A percentile compares a stretch with the other conserved stretches of the same genome.
phyloP scores from a whole-genome alignment of 2,797 vertebrate species.

The Aplochiton taeniatus region DNA sequence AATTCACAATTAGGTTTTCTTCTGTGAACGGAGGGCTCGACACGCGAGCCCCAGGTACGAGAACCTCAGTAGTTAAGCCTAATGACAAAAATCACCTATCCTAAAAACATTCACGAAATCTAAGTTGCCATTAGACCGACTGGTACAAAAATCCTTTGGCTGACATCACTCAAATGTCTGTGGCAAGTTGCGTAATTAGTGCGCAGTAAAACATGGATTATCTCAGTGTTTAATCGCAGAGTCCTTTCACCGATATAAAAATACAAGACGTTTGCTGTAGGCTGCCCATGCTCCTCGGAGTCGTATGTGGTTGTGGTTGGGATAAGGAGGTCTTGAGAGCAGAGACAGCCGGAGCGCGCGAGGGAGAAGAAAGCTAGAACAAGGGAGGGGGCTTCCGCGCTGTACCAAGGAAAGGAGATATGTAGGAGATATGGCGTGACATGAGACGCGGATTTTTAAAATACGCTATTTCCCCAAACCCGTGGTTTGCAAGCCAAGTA shows the following conservation, averaged over 20 bases:
- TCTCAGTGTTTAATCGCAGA: not conserved
- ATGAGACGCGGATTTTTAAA: not conserved
- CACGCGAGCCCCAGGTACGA: not conserved
- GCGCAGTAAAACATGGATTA: not conserved
- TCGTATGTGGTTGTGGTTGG: constrained; percentile 84
- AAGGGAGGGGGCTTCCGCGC: not conserved
- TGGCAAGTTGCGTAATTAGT: not conserved
- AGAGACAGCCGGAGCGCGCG: constrained; percentile 21
- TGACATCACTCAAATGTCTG: not conserved
- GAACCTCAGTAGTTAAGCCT: not conserved
- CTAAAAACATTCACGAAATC: not conserved
- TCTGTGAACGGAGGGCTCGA: not conserved
- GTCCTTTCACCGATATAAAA: no score
- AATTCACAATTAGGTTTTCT: no score
- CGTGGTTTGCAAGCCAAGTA: not conserved
- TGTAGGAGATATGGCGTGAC: constrained; percentile 5
- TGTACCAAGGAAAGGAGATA: not conserved
- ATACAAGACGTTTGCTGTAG: constrained; percentile 29
- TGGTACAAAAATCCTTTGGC: not conserved
- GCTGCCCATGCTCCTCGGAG: constrained; percentile 75
- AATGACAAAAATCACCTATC: not conserved
- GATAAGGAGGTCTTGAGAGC: constrained; percentile 77
- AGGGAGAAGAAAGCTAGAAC: not conserved
- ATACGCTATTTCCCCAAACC: not conserved
- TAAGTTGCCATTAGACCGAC: not conserved